A percentile compares a stretch with the other conserved stretches of the same genome.
These are phyloP conservation scores for Cephalotes varians DNA, from an alignment of 2,888 invertebrate species.

Conservation along the genomic window DNA sequence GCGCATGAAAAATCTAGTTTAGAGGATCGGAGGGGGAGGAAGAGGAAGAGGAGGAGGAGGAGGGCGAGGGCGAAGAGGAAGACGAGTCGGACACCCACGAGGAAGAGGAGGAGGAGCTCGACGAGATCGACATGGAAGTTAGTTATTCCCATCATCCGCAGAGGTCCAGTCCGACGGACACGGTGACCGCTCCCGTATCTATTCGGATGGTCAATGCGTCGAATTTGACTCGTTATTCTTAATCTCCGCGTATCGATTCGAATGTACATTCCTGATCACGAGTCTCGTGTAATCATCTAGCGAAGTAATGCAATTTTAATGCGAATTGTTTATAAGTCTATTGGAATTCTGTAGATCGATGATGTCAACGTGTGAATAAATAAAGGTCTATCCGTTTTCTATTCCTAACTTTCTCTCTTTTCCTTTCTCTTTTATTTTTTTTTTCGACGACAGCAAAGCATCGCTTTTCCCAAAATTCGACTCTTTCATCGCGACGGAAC, in stretches of 20 bases:
- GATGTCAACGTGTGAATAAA: not conserved
- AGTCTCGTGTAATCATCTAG: not conserved
- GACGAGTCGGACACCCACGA: conserved; percentile 85
- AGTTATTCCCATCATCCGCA: conserved; percentile 84
- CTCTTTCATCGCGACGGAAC: not conserved
- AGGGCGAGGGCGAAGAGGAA: conserved; percentile 84
- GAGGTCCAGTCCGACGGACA: conserved; percentile 83
- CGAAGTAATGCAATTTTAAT: not conserved
- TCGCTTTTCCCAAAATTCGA: not conserved
- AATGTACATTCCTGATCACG: not conserved
- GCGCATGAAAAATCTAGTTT: conserved; percentile 56
- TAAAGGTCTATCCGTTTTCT: conserved; percentile 1
- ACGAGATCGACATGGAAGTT: conserved; percentile 85
- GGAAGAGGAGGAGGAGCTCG: conserved; percentile 84
- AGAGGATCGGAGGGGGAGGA: conserved; percentile 80
- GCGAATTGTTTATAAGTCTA: not conserved
- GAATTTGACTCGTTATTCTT: conserved; percentile 77
- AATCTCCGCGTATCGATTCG: conserved; percentile 41
- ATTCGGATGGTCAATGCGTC: conserved; percentile 82
- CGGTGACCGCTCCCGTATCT: conserved; percentile 82
- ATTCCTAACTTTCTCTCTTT: not conserved
- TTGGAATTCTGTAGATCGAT: not conserved
- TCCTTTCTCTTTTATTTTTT: not conserved
- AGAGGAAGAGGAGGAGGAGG: conserved; percentile 84
- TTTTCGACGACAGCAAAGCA: not conserved